Evolutionary conservation across 2,797 vertebrate species (phyloP).

Genomic region (Enoplosus armatus): DNA sequence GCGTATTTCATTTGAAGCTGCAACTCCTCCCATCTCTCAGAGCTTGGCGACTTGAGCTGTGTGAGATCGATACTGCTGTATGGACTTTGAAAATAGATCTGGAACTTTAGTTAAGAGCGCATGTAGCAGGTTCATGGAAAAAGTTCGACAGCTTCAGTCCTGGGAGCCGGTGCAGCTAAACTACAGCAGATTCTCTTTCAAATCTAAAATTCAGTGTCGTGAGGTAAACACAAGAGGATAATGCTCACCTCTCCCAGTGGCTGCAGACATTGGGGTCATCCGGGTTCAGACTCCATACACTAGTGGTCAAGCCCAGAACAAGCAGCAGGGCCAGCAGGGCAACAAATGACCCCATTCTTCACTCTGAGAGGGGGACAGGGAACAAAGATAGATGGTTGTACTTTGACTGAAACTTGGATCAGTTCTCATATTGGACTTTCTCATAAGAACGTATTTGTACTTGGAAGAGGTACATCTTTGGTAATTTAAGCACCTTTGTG

Average conservation of each 20-base stretch:
- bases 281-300: constrained; percentile 89
- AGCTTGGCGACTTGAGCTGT: constrained; percentile 71
- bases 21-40: constrained; percentile 88
- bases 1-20: constrained; percentile 92
- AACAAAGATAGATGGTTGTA: constrained; percentile 28
- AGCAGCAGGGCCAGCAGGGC: constrained; percentile 82
- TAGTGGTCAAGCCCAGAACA: constrained; percentile 80
- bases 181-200: constrained; percentile 11
- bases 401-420: neutral
- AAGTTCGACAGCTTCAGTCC: constrained; percentile 20
- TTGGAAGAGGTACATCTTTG: neutral
- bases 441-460: neutral
- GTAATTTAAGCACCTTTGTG: constrained; percentile 1
- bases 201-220: constrained; percentile 13
- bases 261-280: constrained; percentile 99
- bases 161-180: constrained; percentile 14
- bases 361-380: constrained; percentile 50
- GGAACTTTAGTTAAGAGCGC: constrained; percentile 63
- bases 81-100: constrained; percentile 74
- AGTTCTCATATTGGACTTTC: constrained; percentile 1
- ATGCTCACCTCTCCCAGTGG: constrained; percentile 91
- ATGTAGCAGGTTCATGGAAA: constrained; percentile 41
- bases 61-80: constrained; percentile 78
- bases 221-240: constrained; percentile 23
- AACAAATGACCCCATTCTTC: constrained; percentile 83